Evolutionary conservation across 1,140 invertebrate genomes (phyloP).

Genomic region (Drosophila cardini): DNA sequence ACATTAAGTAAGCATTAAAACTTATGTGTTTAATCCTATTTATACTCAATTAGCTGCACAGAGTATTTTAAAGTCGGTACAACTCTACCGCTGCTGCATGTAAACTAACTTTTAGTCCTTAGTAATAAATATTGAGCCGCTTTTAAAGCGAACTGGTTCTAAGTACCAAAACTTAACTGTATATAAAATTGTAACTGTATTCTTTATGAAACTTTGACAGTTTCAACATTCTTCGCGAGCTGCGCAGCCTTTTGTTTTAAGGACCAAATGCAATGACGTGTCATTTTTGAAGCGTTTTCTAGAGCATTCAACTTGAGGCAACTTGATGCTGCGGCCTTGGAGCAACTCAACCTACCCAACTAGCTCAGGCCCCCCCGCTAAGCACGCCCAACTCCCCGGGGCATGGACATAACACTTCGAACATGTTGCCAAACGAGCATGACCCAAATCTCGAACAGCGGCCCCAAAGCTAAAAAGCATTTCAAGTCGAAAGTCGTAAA

Average conservation of each 20-base stretch:
- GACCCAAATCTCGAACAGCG: slow-evolving; percentile 59
- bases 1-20: no score
- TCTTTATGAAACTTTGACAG: no score
- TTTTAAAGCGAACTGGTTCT: no score
- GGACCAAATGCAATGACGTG: slow-evolving; percentile 10
- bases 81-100: no score
- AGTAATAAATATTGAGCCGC: no score
- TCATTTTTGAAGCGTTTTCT: slow-evolving; percentile 5
- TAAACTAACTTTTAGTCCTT: no score
- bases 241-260: background rate
- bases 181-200: background rate
- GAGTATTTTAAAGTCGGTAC: no score
- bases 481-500: slow-evolving; percentile 26
- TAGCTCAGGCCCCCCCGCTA: background rate
- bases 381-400: background rate
- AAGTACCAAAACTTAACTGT: no score
- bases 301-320: slow-evolving; percentile 21
- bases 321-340: slow-evolving; percentile 36
- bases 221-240: background rate
- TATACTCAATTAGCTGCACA: no score
- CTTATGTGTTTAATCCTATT: no score
- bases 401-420: background rate
- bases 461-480: slow-evolving; percentile 26
- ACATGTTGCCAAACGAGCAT: slow-evolving; percentile 20
- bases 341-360: background rate